Percentiles rank a stretch among this genome's conserved stretches.
phyloP scores from a whole-genome alignment of 2,113 vertebrate genomes.

The Rousettus leschenaultii region DNA sequence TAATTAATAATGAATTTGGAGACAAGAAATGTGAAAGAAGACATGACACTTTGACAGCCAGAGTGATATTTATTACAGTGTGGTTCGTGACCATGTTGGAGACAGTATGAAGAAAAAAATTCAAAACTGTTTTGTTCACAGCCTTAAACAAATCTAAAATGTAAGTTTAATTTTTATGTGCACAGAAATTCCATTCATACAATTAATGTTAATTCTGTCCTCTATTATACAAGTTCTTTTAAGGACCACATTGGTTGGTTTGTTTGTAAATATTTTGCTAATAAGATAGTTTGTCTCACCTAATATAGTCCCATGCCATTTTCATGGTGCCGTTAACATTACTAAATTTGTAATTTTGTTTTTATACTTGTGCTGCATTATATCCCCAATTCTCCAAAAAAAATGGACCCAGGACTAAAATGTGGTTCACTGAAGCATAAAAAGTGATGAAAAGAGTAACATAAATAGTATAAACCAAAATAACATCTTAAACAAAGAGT shows the following conservation, averaged over 20 bases:
- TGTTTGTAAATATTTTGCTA: constrained; percentile 34
- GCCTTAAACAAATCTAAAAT: constrained; percentile 23
- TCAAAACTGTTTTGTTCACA: neutral
- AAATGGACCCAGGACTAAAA: constrained; percentile 54
- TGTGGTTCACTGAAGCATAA: constrained; percentile 49
- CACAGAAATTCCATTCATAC: constrained; percentile 20
- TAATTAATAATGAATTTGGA: neutral
- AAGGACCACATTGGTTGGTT: neutral
- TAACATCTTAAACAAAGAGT: constrained; percentile 41
- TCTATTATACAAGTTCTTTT: constrained; percentile 6
- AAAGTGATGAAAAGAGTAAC: constrained; percentile 41
- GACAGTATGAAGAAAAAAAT: neutral
- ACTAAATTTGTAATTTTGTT: constrained; percentile 67
- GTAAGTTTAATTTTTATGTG: constrained; percentile 42
- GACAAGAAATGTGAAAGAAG: neutral
- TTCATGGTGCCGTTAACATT: constrained; percentile 52
- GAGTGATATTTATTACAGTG: neutral
- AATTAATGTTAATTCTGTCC: neutral
- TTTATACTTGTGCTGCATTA: constrained; percentile 17
- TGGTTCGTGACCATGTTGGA: neutral
- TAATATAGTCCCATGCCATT: constrained; percentile 42
- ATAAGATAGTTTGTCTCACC: constrained; percentile 46
- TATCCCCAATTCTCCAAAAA: neutral
- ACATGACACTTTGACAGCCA: neutral
- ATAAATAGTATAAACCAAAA: constrained; percentile 33